Evolutionary conservation across 2,888 invertebrate genomes (phyloP), one percentile per base, ranked within the genome.

Genomic region (Apodemia zela): DNA sequence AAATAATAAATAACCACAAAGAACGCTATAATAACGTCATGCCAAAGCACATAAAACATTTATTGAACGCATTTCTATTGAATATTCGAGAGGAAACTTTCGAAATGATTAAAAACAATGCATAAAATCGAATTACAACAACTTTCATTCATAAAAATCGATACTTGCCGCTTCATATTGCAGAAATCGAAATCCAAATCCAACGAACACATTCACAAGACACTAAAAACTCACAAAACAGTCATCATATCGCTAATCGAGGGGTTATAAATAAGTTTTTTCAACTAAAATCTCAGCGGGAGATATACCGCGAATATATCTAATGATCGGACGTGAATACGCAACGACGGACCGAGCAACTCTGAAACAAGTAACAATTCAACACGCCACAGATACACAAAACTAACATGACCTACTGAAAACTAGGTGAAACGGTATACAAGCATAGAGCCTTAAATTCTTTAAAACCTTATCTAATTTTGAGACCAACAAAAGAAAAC

Each of bases 351-450:
- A 21, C 51, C 51, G 21, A 21, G 51, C 51, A 13, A 21, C 21
- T 51, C 51, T 51, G 51, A 51, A 51, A 38, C n/a, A 10, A n/a
- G 21, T 21, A 21, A 21, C 21, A 8, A 49, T 8, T 18, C 49
- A 33, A 29, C 29, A 42, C 35, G 21, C 29, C 15, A 45, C 15
- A 47, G 42, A 25, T 35, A 29, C 63, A 65, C 13, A 33, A 42
- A 42, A 33, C 65, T 65, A 66, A 65, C 66, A 62, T 75, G 78
- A 75, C 79, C 77, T 71, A 75, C 70, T 74, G 71, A 72, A 67
- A 77, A 78, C 72, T 74, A 73, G 75, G 73, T 74, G 72, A 75
- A 72, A 66, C 69, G 65, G 69, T 67, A 67, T 38, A 38, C 13
- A 11, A 38, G 38, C 38, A 38, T 42, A 42, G 5, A 65, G 62